phyloP scores from a whole-genome alignment of 2,888 invertebrate genomes.

The Galeopsomyia nigrocyanea region DNA sequence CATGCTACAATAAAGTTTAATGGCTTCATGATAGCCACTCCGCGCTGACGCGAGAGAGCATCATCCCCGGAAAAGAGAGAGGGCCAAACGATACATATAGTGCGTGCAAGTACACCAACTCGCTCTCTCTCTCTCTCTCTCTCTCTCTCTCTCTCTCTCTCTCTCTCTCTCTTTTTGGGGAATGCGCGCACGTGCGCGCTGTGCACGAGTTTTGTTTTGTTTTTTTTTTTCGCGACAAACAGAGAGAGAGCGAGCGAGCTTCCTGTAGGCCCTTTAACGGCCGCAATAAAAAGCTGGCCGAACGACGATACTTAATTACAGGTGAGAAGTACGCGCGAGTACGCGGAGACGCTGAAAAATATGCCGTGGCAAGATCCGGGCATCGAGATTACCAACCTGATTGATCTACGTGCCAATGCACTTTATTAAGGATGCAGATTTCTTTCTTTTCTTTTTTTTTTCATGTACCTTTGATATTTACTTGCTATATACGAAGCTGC shows the following conservation, averaged over 20 bases:
- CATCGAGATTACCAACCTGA: slow-evolving; percentile 1
- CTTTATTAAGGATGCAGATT: slow-evolving; percentile 37
- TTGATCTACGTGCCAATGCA: slow-evolving; percentile 26
- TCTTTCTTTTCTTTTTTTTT: slow-evolving; percentile 20
- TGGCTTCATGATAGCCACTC: slow-evolving; percentile 58
- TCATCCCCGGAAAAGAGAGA: slow-evolving; percentile 25
- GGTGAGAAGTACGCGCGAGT: slow-evolving; percentile 38
- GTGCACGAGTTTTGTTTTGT: background rate
- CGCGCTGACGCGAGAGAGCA: slow-evolving; percentile 1
- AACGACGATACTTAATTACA: slow-evolving; percentile 46
- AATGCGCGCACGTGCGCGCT: slow-evolving; percentile 2
- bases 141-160: slow-evolving; percentile 1
- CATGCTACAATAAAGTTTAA: slow-evolving; percentile 68
- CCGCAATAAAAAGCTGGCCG: slow-evolving; percentile 41
- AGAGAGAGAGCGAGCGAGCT: slow-evolving; percentile 14
- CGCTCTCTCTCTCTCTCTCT: background rate
- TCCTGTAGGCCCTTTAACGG: slow-evolving; percentile 43
- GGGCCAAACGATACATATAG: background rate
- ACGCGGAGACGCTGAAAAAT: slow-evolving; percentile 21
- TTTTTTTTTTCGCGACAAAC: background rate
- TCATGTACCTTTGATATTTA: slow-evolving; percentile 44
- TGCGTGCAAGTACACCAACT: background rate
- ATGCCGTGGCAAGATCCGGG: slow-evolving; percentile 20
- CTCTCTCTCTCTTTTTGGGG: slow-evolving; percentile 10
- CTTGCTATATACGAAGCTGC: slow-evolving; percentile 19